Base-by-base conservation (phyloP, 2,797 vertebrate species). In the Falco rusticolus region DNA sequence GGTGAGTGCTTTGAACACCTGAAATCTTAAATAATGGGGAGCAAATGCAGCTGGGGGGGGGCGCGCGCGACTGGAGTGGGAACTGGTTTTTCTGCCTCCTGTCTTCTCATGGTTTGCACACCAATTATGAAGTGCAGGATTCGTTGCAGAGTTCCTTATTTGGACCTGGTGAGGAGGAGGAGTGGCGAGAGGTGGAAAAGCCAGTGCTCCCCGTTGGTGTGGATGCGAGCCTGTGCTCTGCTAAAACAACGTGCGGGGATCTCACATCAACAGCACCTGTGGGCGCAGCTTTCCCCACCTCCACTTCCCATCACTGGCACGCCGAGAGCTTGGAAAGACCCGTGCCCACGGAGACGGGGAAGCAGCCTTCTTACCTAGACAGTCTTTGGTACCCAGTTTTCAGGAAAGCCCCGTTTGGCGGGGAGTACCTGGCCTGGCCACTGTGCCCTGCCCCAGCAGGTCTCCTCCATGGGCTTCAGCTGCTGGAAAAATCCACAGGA, bases 11-110 rank as follows among this genome's bases (percentile, higher is more conserved):
- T 84, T 72, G 69, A 82, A 90, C 91, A 89, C 92, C 92, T 94
- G 92, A 96, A 92, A 72, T 86, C 10, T 39, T 54, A 89, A 69
- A 39, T 16, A 53, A 41, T 86, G 89, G 87, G 87, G 79, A 95
- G 41, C 54, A 90, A 91, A 88, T 57, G 83, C 72, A 78, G 78
- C 57, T 71, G 64, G 53, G 15, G 19, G 19, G 13, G 29, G 6
- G 25, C 6, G 41, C 6, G 41, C 7, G 6, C 14, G 6, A 45
- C 48, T 39, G 37, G 47, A 81, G 47, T 1, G 17, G 76, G 82
- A 94, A 96, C 94, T 95, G 92, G 94, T 96, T 96, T 96, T 96
- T 97, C 96, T 94, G 43, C 91, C 83, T 96, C 45, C 31, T 56
- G 34, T 54, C 69, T 93, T 93, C 84, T 82, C 37, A 5, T 9